Conservation (phyloP, 2,888 invertebrate genomes). For the Dyspetes luteomarginatus region DNA sequence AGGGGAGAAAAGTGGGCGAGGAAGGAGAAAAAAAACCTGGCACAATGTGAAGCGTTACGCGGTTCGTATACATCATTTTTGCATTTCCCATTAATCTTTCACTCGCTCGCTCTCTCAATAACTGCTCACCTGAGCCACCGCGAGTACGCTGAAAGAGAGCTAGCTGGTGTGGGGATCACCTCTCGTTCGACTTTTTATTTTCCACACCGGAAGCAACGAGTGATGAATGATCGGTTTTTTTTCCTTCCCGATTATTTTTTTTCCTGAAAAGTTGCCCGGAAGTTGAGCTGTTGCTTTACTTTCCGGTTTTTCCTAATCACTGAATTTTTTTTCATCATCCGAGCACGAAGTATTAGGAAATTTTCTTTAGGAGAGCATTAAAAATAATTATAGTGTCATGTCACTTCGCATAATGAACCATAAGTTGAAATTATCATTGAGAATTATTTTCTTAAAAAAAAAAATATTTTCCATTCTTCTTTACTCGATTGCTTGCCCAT, state of each 20-base stretch:
- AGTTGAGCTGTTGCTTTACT: not conserved
- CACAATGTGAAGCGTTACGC: not conserved
- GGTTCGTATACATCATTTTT: slow-evolving; percentile 51
- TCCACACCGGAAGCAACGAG: slow-evolving; percentile 16
- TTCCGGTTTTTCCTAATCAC: too few species aligned
- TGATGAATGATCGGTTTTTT: slow-evolving; percentile 43
- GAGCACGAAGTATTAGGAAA: too few species aligned
- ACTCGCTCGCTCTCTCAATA: slow-evolving; percentile 16
- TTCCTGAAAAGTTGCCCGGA: not conserved
- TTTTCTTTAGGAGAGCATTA: too few species aligned
- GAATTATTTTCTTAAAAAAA: not conserved
- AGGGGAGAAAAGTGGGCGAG: not conserved
- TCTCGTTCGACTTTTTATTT: slow-evolving; percentile 58
- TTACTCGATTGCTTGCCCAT: not conserved
- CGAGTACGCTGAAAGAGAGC: not conserved
- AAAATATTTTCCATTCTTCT: not conserved
- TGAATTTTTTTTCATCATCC: too few species aligned
- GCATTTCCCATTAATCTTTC: slow-evolving; percentile 60
- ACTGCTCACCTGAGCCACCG: slow-evolving; percentile 23
- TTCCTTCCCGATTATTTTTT: not conserved
- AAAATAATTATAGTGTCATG: too few species aligned
- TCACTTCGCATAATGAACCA: too few species aligned
- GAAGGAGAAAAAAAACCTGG: not conserved
- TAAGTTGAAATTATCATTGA: not conserved
- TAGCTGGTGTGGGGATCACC: not conserved